Conservation (phyloP, 2,888 invertebrate genomes). For the Sphinx pinastri region DNA sequence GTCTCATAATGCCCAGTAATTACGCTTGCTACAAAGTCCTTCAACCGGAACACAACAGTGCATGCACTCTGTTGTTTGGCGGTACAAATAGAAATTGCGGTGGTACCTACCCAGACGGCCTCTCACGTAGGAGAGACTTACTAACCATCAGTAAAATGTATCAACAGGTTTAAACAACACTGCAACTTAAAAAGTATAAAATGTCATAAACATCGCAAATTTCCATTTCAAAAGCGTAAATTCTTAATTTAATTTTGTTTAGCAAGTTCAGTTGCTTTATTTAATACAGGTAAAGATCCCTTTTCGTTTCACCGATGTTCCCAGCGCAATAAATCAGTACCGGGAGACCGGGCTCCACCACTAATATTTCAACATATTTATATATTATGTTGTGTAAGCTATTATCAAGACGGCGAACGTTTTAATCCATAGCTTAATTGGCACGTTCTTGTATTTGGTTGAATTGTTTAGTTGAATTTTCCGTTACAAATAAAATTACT, state of each 20-base stretch:
- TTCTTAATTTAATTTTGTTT: conserved; percentile 26
- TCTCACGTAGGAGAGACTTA: too few species aligned
- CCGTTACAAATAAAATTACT: too few species aligned
- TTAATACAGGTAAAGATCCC: conserved; percentile 20
- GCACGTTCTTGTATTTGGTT: not conserved
- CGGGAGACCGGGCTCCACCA: not conserved
- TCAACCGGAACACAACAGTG: too few species aligned
- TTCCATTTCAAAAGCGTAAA: conserved; percentile 10
- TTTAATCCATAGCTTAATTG: not conserved
- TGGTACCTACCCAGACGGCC: too few species aligned
- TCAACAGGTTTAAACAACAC: too few species aligned
- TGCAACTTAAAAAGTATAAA: not conserved
- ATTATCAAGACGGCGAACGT: not conserved
- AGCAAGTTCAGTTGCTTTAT: conserved; percentile 17
- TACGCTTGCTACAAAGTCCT: too few species aligned
- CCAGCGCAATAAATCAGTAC: conserved; percentile 11
- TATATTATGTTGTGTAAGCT: not conserved
- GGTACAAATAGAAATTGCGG: too few species aligned
- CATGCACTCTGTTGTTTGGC: too few species aligned
- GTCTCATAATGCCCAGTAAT: too few species aligned
- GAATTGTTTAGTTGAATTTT: too few species aligned
- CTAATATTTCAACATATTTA: conserved; percentile 22
- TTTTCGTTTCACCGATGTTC: conserved; percentile 11
- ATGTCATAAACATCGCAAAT: not conserved
- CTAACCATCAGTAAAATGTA: too few species aligned